These are phyloP conservation scores for Aphidius ervi DNA, from an alignment of 1,140 invertebrate species.

Conservation along the genomic window DNA sequence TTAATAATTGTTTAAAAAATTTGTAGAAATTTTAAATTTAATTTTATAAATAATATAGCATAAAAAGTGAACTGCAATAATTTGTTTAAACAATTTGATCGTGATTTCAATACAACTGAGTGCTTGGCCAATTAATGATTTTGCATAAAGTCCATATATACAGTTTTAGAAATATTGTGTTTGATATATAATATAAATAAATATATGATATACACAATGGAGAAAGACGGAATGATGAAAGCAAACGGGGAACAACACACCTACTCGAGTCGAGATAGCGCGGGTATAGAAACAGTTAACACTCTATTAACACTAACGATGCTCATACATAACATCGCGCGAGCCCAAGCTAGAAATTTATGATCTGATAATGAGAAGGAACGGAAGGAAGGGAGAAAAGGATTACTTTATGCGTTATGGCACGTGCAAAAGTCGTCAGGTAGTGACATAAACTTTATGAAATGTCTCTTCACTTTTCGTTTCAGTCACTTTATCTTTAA, in stretches of 20 bases:
- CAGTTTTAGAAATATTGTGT: too few relatives aligned
- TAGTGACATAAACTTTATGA: constrained; percentile 3
- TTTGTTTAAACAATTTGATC: background rate
- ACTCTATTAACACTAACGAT: constrained; percentile 54
- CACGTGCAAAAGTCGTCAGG: constrained; percentile 27
- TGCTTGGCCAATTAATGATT: background rate
- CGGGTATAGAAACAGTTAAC: constrained; percentile 49
- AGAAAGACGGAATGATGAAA: constrained; percentile 5
- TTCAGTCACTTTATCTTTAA: too few relatives aligned
- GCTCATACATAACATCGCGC: constrained; percentile 49
- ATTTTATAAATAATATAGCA: too few relatives aligned
- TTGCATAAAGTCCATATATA: background rate
- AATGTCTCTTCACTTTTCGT: too few relatives aligned
- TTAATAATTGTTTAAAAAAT: too few relatives aligned
- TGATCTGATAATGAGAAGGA: constrained; percentile 9
- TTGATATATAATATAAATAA: constrained; percentile 3
- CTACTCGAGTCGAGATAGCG: constrained; percentile 39
- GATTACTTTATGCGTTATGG: constrained; percentile 42
- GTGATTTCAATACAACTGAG: constrained; percentile 10
- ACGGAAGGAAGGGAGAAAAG: constrained; percentile 14
- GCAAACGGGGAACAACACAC: constrained; percentile 19
- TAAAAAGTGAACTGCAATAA: too few relatives aligned
- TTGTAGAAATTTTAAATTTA: too few relatives aligned
- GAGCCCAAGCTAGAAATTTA: constrained; percentile 29
- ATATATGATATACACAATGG: background rate